These are phyloP conservation scores for Alosa sapidissima DNA, from an alignment of 2,797 vertebrate species.

Conservation along the genomic window DNA sequence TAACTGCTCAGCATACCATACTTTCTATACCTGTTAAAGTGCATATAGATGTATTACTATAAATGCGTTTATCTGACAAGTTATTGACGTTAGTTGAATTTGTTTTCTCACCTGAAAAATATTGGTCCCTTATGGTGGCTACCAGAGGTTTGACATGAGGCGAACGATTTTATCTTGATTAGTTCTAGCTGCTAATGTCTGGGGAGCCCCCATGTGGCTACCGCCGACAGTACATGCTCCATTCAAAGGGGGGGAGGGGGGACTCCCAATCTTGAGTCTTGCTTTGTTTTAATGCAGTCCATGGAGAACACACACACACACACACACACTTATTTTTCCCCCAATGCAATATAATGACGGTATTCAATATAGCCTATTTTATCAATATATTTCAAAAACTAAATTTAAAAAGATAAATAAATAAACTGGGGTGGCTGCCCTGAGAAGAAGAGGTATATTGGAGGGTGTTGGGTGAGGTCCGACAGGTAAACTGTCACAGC, in stretches of 20 bases:
- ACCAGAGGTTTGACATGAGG: neutral
- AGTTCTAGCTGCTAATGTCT: neutral
- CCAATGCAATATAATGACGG: too few species aligned
- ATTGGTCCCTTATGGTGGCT: neutral
- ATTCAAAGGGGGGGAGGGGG: neutral
- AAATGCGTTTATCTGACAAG: neutral
- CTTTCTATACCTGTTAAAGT: neutral
- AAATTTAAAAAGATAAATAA: neutral
- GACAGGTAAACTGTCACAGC: slow-evolving; percentile 55
- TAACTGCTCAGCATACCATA: neutral
- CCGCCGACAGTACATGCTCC: neutral
- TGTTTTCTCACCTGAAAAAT: neutral
- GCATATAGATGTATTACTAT: neutral
- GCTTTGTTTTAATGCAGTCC: neutral
- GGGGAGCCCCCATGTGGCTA: neutral
- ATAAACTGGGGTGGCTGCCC: neutral
- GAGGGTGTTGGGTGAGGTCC: slow-evolving; percentile 43
- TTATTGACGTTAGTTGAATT: neutral
- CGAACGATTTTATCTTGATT: neutral
- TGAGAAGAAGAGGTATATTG: slow-evolving; percentile 9
- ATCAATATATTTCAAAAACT: neutral
- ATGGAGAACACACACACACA: too few species aligned
- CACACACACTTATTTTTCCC: too few species aligned
- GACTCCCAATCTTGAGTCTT: neutral
- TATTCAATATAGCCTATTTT: too few species aligned